Conservation (phyloP, 2,888 invertebrate genomes). For the Phaedon cochleariae region DNA sequence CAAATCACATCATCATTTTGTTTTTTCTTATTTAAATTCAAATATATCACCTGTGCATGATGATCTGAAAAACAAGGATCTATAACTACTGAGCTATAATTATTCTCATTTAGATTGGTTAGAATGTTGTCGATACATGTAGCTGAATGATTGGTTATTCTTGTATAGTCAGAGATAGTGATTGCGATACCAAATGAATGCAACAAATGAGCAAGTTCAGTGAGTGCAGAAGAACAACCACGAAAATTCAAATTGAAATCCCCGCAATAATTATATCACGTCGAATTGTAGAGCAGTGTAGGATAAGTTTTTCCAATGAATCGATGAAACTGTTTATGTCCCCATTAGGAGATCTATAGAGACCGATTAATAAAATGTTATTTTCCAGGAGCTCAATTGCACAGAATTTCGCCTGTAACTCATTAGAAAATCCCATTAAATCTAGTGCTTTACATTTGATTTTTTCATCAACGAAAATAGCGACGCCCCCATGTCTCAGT, state of each 20-base stretch:
- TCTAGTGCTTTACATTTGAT: background rate
- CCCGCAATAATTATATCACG: background rate
- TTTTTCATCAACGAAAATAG: background rate
- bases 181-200: slow-evolving; percentile 1
- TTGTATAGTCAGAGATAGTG: background rate
- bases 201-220: slow-evolving; percentile 1
- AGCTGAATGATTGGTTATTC: background rate
- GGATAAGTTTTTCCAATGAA: background rate
- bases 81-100: background rate
- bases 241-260: slow-evolving; percentile 10
- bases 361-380: background rate
- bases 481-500: background rate
- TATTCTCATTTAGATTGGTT: background rate
- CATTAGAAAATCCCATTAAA: background rate
- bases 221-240: background rate
- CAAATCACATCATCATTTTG: background rate
- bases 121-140: slow-evolving; percentile 6
- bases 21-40: background rate
- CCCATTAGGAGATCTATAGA: background rate
- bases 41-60: background rate
- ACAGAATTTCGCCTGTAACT: background rate
- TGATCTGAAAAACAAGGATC: background rate
- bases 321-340: background rate
- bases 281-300: background rate
- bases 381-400: background rate